These are phyloP conservation scores for Oceanites oceanicus DNA, from an alignment of 2,113 vertebrate species.

Conservation along the genomic window DNA sequence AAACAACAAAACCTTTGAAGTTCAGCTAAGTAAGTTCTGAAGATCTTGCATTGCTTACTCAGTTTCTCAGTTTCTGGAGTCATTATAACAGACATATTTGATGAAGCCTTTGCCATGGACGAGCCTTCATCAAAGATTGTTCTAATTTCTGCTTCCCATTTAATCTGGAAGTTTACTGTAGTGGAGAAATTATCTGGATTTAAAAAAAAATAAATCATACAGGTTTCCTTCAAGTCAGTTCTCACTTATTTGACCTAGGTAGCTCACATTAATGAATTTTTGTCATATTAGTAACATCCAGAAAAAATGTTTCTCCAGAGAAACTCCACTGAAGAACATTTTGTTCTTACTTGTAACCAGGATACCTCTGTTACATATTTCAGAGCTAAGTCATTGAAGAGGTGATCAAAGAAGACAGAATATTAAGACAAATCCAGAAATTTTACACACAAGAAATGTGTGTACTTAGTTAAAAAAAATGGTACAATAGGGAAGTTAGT, in stretches of 20 bases:
- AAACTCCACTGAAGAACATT: not conserved
- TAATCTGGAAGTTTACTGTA: not conserved
- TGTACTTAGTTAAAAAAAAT: not conserved
- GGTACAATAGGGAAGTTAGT: not conserved
- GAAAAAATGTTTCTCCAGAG: not conserved
- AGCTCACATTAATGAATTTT: not conserved
- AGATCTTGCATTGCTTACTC: not conserved
- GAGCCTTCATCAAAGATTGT: not conserved
- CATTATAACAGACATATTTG: not conserved
- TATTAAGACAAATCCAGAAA: not conserved
- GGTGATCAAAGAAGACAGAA: not conserved
- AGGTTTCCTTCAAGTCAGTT: not conserved
- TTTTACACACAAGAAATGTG: not conserved
- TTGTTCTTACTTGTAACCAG: not conserved
- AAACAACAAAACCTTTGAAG: not conserved
- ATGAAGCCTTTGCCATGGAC: not conserved
- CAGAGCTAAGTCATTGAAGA: not conserved
- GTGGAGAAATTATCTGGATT: not conserved
- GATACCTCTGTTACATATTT: not conserved
- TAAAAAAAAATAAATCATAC: not conserved
- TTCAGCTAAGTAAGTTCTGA: not conserved
- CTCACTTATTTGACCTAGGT: not conserved
- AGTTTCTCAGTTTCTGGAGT: not conserved
- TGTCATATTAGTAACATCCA: not conserved
- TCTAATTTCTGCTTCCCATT: not conserved